Evolutionary conservation across 2,888 invertebrate genomes (phyloP), one percentile per base, ranked within the genome.

Genomic region (Drosophila pegasa): DNA sequence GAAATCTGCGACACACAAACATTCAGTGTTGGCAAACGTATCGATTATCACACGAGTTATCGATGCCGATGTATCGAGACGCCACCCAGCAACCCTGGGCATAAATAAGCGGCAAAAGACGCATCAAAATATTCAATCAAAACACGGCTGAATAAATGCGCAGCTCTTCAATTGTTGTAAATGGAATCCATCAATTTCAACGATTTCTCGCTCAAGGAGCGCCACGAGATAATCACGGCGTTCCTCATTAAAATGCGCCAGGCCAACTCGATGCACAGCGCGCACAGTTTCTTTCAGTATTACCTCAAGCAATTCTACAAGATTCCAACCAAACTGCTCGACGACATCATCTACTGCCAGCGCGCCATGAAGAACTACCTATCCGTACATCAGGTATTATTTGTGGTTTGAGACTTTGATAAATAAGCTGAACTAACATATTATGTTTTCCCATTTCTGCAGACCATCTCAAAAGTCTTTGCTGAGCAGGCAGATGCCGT

Each of bases 131-230:
- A 59, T n/a, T 2, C 12, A 27, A 66, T 47, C 60, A 43, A 54
- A 73, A 47, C 33, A 56, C 10, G 29, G 22, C 1, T 18, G 16
- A 0, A 35, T 33, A 22, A 16, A 22, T 33, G 33, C 22, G 41
- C 8, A 18, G 7, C 50, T 55, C 22, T 33, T 1, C 16, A 9
- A 29, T 43, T 16, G 10, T 16, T 27, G 8, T 12, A 55, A 55
- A 77, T 88, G 87, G 87, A 87, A 31, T 37, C 61, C 0, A 73
- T 88, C 7, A 80, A 83, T 51, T 88, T 83, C 29, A 69, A 84
- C 25, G 81, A 84, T 22, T 83, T 83, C 37, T 54, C 87, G 7
- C 37, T 14, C 8, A 62, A 52, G 8, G 84, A 84, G 18, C 76
- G 84, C 6, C 57, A 81, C 29, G 85, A 88, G 18, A 84, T 84